Conservation (phyloP, 2,888 invertebrate genomes). For the Stramonita haemastoma region DNA sequence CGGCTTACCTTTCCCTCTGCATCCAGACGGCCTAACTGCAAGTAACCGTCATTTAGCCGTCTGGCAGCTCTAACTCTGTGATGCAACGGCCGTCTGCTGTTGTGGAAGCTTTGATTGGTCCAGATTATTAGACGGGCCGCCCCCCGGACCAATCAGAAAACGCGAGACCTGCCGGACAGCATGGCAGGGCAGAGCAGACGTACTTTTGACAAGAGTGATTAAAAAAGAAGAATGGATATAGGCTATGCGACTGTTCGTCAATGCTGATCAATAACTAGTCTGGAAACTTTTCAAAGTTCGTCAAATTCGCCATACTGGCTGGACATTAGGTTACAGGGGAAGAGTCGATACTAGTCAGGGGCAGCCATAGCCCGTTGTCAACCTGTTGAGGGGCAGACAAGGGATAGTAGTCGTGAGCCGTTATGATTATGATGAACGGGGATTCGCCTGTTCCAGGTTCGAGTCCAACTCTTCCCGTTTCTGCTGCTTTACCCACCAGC, state of each 20-base stretch:
- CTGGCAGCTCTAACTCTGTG: conserved; percentile 30
- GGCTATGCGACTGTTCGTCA: not conserved
- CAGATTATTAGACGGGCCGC: not conserved
- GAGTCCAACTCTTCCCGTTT: conserved; percentile 39
- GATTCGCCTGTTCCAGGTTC: conserved; percentile 39
- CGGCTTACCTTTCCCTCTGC: conserved; percentile 17
- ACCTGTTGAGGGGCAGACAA: not conserved
- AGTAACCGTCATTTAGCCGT: conserved; percentile 26
- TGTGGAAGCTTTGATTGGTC: conserved; percentile 25
- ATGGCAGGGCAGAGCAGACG: conserved; percentile 23
- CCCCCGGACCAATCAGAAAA: conserved; percentile 32
- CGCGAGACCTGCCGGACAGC: conserved; percentile 7
- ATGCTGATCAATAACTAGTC: not conserved
- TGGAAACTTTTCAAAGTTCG: not conserved
- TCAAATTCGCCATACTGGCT: not conserved
- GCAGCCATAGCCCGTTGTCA: not conserved
- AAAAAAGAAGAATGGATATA: not conserved
- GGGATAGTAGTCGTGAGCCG: not conserved
- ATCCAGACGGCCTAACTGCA: conserved; percentile 37
- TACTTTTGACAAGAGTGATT: not conserved
- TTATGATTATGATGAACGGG: conserved; percentile 44
- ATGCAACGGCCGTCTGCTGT: conserved; percentile 39
- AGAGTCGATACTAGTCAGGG: too few relatives aligned
- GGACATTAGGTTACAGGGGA: not conserved
- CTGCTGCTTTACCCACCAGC: conserved; percentile 31